Percentiles rank a stretch among this genome's conserved stretches.
These are phyloP conservation scores for Chloropsis hardwickii DNA, from an alignment of 2,113 vertebrate species.

Conservation along the genomic window DNA sequence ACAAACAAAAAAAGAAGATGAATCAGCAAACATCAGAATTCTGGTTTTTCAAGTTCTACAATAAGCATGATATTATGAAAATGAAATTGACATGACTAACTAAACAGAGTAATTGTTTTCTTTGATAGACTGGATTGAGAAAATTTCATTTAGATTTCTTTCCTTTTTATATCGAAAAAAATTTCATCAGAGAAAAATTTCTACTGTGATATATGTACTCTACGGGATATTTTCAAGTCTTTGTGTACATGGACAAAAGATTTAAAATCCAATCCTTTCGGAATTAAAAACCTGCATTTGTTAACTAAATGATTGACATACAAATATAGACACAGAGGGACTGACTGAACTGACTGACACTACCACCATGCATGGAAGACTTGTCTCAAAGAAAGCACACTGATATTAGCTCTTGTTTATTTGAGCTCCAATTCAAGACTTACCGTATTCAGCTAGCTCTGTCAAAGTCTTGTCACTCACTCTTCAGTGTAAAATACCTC, in stretches of 20 bases:
- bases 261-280: neutral
- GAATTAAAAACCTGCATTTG: neutral
- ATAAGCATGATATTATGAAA: neutral
- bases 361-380: neutral
- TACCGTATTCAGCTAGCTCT: neutral
- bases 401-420: neutral
- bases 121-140: neutral
- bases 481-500: neutral
- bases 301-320: neutral
- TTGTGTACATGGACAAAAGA: neutral
- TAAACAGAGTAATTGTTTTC: neutral
- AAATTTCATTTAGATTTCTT: neutral
- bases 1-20: fast-evolving
- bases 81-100: neutral
- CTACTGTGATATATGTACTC: neutral
- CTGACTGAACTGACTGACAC: neutral
- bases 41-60: neutral
- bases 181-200: neutral
- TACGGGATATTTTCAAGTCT: neutral
- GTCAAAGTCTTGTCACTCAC: neutral
- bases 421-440: neutral
- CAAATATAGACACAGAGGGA: neutral
- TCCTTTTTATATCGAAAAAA: neutral
- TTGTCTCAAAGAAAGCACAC: neutral
- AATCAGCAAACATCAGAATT: neutral